phyloP scores from a whole-genome alignment of 2,113 vertebrate genomes.

The Solenodon paradoxus region DNA sequence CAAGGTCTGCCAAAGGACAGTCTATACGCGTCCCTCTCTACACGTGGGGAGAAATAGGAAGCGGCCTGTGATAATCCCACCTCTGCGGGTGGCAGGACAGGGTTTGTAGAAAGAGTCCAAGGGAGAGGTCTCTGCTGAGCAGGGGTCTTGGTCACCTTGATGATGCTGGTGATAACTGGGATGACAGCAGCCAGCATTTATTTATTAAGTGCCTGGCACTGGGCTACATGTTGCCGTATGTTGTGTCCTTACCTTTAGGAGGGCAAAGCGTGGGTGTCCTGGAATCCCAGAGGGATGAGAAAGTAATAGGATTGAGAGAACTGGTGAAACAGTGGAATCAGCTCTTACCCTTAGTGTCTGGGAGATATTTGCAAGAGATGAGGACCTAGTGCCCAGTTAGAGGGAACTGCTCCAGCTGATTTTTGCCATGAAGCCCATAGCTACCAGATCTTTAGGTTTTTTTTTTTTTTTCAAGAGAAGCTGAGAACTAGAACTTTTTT shows the following conservation, averaged over 20 bases:
- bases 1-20: constrained; percentile 59
- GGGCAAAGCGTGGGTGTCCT: background rate
- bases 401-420: background rate
- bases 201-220: background rate
- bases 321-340: background rate
- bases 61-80: background rate
- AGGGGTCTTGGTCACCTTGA: background rate
- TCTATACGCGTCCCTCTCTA: background rate
- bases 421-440: background rate
- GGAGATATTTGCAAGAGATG: background rate
- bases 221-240: background rate
- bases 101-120: background rate
- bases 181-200: background rate
- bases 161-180: background rate
- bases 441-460: background rate
- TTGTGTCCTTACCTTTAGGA: background rate
- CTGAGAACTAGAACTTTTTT: too few relatives aligned
- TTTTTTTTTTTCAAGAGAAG: background rate
- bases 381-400: background rate
- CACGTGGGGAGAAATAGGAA: background rate
- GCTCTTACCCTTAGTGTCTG: background rate
- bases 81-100: background rate
- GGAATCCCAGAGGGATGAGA: background rate
- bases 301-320: background rate
- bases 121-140: background rate